Conservation (phyloP, 2,113 vertebrate genomes). For the Irena cyanogastra region DNA sequence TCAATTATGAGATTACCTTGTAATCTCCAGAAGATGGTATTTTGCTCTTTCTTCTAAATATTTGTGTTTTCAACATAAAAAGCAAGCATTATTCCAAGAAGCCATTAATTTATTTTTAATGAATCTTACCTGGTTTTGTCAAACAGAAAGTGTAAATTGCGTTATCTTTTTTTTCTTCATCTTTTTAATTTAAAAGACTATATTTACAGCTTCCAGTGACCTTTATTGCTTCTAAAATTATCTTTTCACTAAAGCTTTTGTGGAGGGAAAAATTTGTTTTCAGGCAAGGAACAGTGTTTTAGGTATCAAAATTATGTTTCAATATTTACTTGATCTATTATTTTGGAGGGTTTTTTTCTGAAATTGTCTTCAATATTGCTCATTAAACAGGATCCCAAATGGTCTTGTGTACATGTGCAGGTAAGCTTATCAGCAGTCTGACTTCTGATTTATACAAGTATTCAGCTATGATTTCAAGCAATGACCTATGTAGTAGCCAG, state of each 20-base stretch:
- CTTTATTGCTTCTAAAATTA: neutral
- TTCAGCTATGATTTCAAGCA: neutral
- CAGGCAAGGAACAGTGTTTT: neutral
- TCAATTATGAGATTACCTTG: neutral
- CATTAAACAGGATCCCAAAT: neutral
- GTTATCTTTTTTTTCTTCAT: neutral
- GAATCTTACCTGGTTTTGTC: neutral
- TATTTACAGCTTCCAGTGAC: neutral
- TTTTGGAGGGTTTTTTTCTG: neutral
- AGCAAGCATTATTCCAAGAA: neutral
- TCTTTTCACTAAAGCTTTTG: neutral
- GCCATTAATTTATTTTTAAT: neutral
- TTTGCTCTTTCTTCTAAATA: neutral
- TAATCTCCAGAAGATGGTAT: neutral
- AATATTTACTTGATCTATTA: neutral
- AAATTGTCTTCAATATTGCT: neutral
- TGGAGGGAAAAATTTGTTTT: neutral
- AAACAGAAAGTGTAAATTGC: neutral
- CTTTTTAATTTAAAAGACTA: neutral
- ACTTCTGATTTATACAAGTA: neutral
- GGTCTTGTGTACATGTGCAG: neutral
- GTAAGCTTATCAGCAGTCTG: neutral
- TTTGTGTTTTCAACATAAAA: neutral
- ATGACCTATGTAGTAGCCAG: neutral
- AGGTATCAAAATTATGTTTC: neutral